phyloP scores from a whole-genome alignment of 2,797 vertebrate species.

The Menidia menidia region DNA sequence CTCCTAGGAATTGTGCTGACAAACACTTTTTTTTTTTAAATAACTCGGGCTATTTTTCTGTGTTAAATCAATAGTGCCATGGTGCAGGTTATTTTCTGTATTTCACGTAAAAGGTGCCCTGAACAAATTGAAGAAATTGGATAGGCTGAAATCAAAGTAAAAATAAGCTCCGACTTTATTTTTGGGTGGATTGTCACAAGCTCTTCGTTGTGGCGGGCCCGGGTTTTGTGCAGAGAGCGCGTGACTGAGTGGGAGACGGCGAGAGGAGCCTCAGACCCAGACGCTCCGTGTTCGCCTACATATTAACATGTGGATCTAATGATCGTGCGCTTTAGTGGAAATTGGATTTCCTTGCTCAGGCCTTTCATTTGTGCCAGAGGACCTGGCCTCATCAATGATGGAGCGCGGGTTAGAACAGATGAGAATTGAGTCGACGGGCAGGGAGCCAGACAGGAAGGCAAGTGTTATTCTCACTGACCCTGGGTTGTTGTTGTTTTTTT shows the following conservation, averaged over 20 bases:
- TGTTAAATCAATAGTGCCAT: too few relatives aligned
- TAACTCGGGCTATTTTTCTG: too few relatives aligned
- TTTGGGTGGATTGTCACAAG: too few relatives aligned
- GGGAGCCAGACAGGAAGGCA: slow-evolving; percentile 20
- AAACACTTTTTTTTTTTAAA: too few relatives aligned
- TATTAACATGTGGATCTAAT: slow-evolving; percentile 57
- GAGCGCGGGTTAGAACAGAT: slow-evolving; percentile 49
- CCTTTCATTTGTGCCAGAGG: slow-evolving; percentile 62
- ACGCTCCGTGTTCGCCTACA: slow-evolving; percentile 11
- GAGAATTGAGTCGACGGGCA: slow-evolving; percentile 51
- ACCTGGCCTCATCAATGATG: slow-evolving; percentile 73
- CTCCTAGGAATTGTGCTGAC: too few relatives aligned
- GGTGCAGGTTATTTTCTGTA: too few relatives aligned
- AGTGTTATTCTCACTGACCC: slow-evolving; percentile 49
- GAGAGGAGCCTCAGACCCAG: slow-evolving; percentile 23
- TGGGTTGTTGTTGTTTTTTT: background rate
- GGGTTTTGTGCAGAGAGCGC: slow-evolving; percentile 20
- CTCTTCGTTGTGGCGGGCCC: too few relatives aligned
- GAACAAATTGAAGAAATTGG: too few relatives aligned
- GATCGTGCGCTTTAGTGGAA: slow-evolving; percentile 53
- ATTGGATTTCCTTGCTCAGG: slow-evolving; percentile 54
- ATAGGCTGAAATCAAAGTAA: too few relatives aligned
- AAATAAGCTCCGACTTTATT: too few relatives aligned
- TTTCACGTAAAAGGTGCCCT: too few relatives aligned
- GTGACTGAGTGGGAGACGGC: slow-evolving; percentile 6